Base-by-base conservation (phyloP, 2,888 invertebrate species). In the Drosophila buzzatii region DNA sequence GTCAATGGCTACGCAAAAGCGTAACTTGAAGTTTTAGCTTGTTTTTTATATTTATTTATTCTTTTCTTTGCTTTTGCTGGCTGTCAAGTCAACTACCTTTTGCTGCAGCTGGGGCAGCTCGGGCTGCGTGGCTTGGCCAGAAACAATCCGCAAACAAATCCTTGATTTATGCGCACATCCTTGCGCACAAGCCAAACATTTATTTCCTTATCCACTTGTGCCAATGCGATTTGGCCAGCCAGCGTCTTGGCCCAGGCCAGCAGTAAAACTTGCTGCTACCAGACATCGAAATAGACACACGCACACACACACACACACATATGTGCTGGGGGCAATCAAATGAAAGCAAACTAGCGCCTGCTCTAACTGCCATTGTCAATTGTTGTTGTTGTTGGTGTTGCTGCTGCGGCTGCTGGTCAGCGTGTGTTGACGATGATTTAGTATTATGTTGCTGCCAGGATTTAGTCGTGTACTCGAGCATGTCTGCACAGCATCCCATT, bases 351-450 rank as follows among this genome's bases (percentile, higher is more conserved):
- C 87, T 85, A 80, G 78, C 77, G 79, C 80, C 78, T 74, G 74
- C 35, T 56, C 70, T 78, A 85, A 74, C 75, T 67, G 68, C 78
- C 76, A 73, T 79, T 84, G 81, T 82, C 78, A 79, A 70, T 67
- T 55, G 63, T 58, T 57, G 47, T 61, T 58, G 69, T n/a, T 60
- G 42, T 20, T 67, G 69, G 2, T 33, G 33, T 33, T 64, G 39
- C 39, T 31, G 41, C 7, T 51, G 49, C 23, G 33, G 35, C 23
- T 51, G 58, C 49, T 70, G 78, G 70, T 68, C 77, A 70, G 70
- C 59, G 47, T 71, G 89, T 80, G 79, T 88, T 91, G 92, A 91
- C 91, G 90, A 91, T 91, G 91, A 91, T 91, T 92, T 92, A 91
- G 88, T 85, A 80, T 91, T 91, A 90, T 92, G 87, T 89, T 82